Percentiles rank a stretch among this genome's conserved stretches.
These are phyloP conservation scores for Nyctalus aviator DNA, from an alignment of 2,797 vertebrate species.

Conservation along the genomic window DNA sequence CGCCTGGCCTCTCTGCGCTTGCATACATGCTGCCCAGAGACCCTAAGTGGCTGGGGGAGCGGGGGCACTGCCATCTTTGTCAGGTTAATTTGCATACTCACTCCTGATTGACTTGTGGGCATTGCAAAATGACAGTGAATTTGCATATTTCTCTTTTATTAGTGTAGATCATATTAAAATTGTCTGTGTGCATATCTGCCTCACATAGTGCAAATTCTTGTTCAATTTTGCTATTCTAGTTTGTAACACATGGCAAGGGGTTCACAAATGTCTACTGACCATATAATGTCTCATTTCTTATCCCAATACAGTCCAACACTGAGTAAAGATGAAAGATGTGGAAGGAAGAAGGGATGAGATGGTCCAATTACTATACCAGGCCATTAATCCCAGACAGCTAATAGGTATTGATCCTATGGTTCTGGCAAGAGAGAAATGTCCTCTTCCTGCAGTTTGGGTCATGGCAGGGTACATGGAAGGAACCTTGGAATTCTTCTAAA, in stretches of 20 bases:
- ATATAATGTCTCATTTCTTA: constrained; percentile 32
- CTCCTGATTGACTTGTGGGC: no score
- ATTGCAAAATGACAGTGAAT: no score
- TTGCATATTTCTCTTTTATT: no score
- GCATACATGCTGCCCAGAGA: no score
- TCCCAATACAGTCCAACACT: not conserved
- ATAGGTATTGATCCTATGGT: constrained; percentile 2
- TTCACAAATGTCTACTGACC: not conserved
- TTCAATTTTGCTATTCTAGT: not conserved
- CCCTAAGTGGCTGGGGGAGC: no score
- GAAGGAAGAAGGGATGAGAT: constrained; percentile 20
- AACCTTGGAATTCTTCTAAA: constrained; percentile 41
- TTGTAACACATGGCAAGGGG: not conserved
- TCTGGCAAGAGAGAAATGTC: not conserved
- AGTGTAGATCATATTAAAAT: not conserved
- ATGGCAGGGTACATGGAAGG: constrained; percentile 38
- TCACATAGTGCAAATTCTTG: not conserved
- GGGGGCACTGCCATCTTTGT: no score
- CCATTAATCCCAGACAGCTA: not conserved
- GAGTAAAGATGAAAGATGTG: not conserved
- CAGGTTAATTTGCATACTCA: no score
- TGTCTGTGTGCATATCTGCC: not conserved
- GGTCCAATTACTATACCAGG: not conserved
- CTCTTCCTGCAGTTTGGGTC: constrained; percentile 1
- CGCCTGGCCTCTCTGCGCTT: no score